Evolutionary conservation across 2,113 vertebrate genomes (phyloP).

Genomic region (Solea solea): DNA sequence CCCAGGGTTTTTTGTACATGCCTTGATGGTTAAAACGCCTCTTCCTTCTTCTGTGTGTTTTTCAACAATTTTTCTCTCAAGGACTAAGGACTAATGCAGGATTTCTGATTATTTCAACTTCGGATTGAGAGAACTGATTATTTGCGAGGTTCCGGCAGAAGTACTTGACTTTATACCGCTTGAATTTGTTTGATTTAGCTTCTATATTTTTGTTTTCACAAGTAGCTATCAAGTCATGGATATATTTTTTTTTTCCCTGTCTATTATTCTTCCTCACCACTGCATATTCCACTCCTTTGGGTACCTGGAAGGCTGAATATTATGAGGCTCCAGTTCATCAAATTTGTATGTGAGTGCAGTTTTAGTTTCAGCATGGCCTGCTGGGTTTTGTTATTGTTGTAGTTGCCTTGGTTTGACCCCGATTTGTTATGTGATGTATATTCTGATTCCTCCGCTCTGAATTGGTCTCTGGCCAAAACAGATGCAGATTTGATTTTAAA

Average conservation of each 20-base stretch:
- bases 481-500: too few relatives aligned
- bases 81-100: neutral
- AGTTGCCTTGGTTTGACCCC: neutral
- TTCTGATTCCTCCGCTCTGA: neutral
- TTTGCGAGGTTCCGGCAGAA: neutral
- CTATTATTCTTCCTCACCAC: slow-evolving; percentile 8
- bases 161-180: neutral
- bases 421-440: slow-evolving; percentile 6
- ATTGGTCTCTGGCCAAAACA: neutral
- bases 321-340: slow-evolving; percentile 16
- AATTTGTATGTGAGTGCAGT: slow-evolving; percentile 35
- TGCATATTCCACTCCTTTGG: slow-evolving; percentile 10
- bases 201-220: neutral
- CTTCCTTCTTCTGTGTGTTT: too few relatives aligned
- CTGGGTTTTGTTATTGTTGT: slow-evolving; percentile 13
- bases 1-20: too few relatives aligned
- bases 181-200: neutral
- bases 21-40: too few relatives aligned
- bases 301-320: slow-evolving; percentile 12
- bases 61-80: neutral
- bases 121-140: neutral
- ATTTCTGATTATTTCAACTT: neutral
- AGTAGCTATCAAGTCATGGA: slow-evolving; percentile 4
- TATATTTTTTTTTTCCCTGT: neutral
- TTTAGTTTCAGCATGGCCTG: slow-evolving; percentile 11